Percentiles rank a stretch among this genome's conserved stretches.
Conservation (phyloP, 64 coral and sea anemone genomes). For the Exaiptasia diaphana region DNA sequence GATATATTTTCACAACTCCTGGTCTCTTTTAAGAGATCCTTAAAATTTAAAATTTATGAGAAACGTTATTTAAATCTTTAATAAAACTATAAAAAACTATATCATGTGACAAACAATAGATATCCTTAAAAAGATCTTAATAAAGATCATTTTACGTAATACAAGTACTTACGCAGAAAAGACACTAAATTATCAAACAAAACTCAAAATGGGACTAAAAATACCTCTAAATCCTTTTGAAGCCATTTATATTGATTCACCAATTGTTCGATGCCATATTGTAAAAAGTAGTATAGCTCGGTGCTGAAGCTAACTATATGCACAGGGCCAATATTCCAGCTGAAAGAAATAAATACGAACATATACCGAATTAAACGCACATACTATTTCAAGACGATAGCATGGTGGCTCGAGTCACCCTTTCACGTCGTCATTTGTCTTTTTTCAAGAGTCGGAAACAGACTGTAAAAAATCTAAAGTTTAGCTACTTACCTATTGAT, state of each 20-base stretch:
- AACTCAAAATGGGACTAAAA: neutral
- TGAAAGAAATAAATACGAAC: conserved; percentile 15
- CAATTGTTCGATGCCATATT: conserved; percentile 72
- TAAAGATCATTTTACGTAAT: no score
- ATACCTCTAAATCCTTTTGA: conserved; percentile 62
- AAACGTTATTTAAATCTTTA: neutral
- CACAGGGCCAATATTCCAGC: conserved; percentile 84
- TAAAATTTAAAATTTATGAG: no score
- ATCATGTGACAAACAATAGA: no score
- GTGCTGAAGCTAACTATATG: conserved; percentile 89
- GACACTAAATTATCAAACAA: neutral
- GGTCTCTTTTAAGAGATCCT: no score
- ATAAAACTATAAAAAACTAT: neutral
- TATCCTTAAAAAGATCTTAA: no score
- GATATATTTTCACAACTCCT: no score
- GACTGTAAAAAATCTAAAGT: no score
- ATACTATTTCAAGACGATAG: neutral
- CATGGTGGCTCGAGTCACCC: no score
- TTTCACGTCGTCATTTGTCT: no score
- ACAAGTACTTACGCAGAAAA: neutral
- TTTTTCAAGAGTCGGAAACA: no score
- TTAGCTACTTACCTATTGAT: no score
- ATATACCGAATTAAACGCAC: neutral
- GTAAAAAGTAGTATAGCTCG: conserved; percentile 69
- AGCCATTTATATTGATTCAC: conserved; percentile 83